These are phyloP conservation scores for Euzophera pinguis DNA, from an alignment of 2,888 invertebrate genomes.

Conservation along the genomic window DNA sequence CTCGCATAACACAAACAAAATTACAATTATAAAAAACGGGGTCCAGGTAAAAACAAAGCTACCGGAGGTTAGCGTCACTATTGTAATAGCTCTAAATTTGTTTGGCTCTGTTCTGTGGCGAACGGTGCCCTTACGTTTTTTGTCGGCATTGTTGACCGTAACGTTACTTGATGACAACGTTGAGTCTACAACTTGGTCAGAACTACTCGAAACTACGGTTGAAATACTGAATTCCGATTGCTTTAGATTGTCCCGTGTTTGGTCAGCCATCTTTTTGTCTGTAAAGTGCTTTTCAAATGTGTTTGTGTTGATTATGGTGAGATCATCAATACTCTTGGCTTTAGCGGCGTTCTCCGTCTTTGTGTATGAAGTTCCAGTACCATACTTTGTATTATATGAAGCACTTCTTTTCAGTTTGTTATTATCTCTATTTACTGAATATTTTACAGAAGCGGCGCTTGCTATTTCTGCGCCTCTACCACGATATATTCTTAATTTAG, in stretches of 20 bases:
- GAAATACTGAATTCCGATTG: constrained; percentile 51
- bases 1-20: constrained; percentile 76
- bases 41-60: constrained; percentile 82
- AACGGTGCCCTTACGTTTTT: constrained; percentile 18
- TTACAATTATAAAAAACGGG: constrained; percentile 81
- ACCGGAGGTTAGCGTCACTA: constrained; percentile 81
- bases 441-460: constrained; percentile 31
- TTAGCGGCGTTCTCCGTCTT: constrained; percentile 25
- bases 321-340: constrained; percentile 53
- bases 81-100: constrained; percentile 82
- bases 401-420: constrained; percentile 47
- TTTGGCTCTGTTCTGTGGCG: constrained; percentile 52
- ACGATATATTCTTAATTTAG: constrained; percentile 54
- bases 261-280: constrained; percentile 23
- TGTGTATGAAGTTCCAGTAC: constrained; percentile 18
- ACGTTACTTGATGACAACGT: constrained; percentile 20
- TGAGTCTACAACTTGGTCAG: constrained; percentile 29
- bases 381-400: constrained; percentile 41
- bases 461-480: constrained; percentile 35
- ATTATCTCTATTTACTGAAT: constrained; percentile 22
- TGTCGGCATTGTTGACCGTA: constrained; percentile 9
- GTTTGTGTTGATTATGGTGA: constrained; percentile 29
- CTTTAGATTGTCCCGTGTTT: constrained; percentile 25
- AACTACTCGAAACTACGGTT: constrained; percentile 41
- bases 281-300: constrained; percentile 21